phyloP scores from a whole-genome alignment of 2,113 vertebrate species.

The Theropithecus gelada region DNA sequence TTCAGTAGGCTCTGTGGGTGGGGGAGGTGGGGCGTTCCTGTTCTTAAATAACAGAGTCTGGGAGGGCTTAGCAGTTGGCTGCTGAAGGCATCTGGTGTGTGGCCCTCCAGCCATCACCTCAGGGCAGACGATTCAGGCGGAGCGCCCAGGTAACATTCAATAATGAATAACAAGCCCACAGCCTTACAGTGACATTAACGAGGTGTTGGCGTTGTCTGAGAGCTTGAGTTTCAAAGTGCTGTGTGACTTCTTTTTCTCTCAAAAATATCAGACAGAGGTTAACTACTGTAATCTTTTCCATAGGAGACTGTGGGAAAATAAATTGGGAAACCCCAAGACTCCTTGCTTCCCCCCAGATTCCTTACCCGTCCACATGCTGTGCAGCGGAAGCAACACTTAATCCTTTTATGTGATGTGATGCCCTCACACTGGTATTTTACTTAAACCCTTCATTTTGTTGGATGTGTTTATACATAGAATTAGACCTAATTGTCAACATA shows the following conservation, averaged over 20 bases:
- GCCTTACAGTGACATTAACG: too few species aligned
- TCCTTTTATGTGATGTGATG: accelerated
- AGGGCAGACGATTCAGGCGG: not conserved
- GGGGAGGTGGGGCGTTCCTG: accelerated
- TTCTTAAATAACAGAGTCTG: not conserved
- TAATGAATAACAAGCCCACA: too few species aligned
- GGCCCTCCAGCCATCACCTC: accelerated
- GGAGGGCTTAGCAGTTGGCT: not conserved
- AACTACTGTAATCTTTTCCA: not conserved
- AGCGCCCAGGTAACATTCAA: not conserved
- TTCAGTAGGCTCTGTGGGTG: not conserved
- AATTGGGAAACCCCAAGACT: not conserved
- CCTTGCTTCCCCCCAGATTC: not conserved
- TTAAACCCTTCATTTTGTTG: not conserved
- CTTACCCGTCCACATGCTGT: not conserved
- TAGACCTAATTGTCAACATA: not conserved
- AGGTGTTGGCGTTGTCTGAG: not conserved
- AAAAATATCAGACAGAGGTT: not conserved
- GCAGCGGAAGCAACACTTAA: accelerated
- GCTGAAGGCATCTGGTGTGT: not conserved
- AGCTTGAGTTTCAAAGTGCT: not conserved
- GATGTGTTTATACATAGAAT: not conserved
- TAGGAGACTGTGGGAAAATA: not conserved
- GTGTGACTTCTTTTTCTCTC: not conserved
- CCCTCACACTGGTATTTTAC: not conserved